Base-by-base conservation (phyloP, 2,888 invertebrate species). In the Panopea generosa region DNA sequence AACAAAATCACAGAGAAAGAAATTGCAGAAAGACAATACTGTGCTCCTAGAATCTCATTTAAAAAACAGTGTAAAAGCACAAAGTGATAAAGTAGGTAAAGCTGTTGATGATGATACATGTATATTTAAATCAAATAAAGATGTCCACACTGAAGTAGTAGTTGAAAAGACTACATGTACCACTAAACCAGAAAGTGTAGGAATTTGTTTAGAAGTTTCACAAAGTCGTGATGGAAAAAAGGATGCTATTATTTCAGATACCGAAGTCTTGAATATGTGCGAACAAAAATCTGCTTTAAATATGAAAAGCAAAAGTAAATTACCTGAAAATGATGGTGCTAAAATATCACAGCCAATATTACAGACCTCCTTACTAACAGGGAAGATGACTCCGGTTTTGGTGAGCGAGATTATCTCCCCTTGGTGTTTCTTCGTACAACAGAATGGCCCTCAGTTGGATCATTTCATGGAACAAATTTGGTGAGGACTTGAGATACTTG, bases 351-450 rank as follows among this genome's bases (percentile, higher is more conserved):
- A 26, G 20, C 47, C 22, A 43, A 18, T 74, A 3, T 29, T 20
- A 7, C 40, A 49, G 29, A 59, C 53, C 22, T 67, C 38, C 22
- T 59, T 84, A 24, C 52, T 63, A 6, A 47, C 47, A 18, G 72
- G 80, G 22, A 73, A 71, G 27, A 57, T 73, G 24, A 71, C 77
- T 29, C 68, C 75, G 26, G 87, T 85, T 16, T 55, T 84, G 24
- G 82, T 90, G 22, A 84, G 80, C 55, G 82, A 84, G 45, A 62
- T 86, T 18, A 68, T 75, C 9, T 83, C 84, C 50, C 89, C 89
- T 1, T 88, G 86, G 87, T 80, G 81, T 14, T 89, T 90, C 72
- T 86, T 85, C 76, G 82, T 88, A 2, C 85, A 87, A 40, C 63
- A 62, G 6, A 68, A 61, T 57, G 76, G 82, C 14, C 59, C 67